Evolutionary conservation across 2,888 invertebrate species (phyloP), one percentile per base, ranked within the genome.

Genomic region (Epirrita christyi): DNA sequence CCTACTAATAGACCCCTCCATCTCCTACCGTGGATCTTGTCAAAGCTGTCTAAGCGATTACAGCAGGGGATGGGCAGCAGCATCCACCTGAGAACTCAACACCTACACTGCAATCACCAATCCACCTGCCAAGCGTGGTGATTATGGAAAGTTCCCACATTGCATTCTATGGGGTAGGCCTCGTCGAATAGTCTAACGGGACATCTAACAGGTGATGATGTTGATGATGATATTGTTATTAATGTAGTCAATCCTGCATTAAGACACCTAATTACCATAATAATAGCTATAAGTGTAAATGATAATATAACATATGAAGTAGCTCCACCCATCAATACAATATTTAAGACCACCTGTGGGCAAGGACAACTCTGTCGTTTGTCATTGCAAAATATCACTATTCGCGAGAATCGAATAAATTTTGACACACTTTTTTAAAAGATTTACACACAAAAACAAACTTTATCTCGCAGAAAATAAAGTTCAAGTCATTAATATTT

Each of bases 301-400:
- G 2, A 47, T 47, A 47, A 47, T 4, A 3, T 4, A 21, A 5
- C 47, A 15, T 36, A 27, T 27, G 14, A 42, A 40, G 45, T 38
- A 41, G 53, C 50, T 28, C 37, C 21, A 32, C 42, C 43, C 53
- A 40, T 41, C 36, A 38, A 29, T 48, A 47, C 36, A 15, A 41
- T 10, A 42, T 53, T 44, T 44, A 50, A 49, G 51, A 58, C 53
- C 55, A 32, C 55, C 43, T 14, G 54, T 59, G 15, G 45, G 46
- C 59, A 59, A 59, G 50, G 54, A 29, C 46, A 40, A 46, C 54
- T 43, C 13, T 14, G 52, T 44, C 48, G 14, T 58, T 58, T 49
- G 48, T 58, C 58, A 58, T 8, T 14, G 13, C 47, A 28, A 52
- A 52, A 57, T 48, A 52, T 52, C 29, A 56, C 37, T 46, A 44